Evolutionary conservation across 2,113 vertebrate species (phyloP).

Genomic region (Limnothrissa miodon): DNA sequence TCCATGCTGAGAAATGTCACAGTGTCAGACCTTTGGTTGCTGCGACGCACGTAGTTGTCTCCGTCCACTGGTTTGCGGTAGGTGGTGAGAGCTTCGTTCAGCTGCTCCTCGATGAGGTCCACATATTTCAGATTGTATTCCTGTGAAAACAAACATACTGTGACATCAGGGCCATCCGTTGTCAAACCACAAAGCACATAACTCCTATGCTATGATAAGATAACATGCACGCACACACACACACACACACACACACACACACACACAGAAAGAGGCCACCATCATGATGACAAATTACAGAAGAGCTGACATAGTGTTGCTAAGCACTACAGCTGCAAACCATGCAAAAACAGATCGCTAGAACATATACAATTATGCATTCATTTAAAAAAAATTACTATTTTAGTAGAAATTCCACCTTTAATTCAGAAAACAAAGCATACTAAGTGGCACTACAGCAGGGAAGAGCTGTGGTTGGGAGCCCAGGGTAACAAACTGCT

Average conservation of each 20-base stretch:
- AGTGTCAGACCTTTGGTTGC: slow-evolving; percentile 87
- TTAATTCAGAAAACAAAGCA: too few species aligned
- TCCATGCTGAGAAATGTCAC: not conserved
- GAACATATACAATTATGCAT: too few species aligned
- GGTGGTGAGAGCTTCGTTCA: slow-evolving; percentile 96
- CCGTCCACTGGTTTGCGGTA: slow-evolving; percentile 97
- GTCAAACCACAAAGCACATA: not conserved
- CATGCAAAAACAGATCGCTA: too few species aligned
- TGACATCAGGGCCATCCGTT: not conserved
- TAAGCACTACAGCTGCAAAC: too few species aligned
- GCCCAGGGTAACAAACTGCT: too few species aligned
- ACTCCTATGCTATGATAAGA: not conserved
- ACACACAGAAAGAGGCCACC: not conserved
- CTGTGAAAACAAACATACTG: slow-evolving; percentile 62
- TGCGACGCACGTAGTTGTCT: slow-evolving; percentile 96
- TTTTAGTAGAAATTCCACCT: too few species aligned
- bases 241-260: not conserved
- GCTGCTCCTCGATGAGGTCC: slow-evolving; percentile 94
- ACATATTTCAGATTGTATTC: slow-evolving; percentile 98
- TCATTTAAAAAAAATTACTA: too few species aligned
- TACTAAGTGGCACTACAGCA: too few species aligned
- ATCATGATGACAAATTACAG: not conserved
- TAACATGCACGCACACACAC: not conserved
- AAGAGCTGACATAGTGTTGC: not conserved
- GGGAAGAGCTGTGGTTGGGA: too few species aligned